These are phyloP conservation scores for Rapana venosa DNA, from an alignment of 2,888 invertebrate species.

Conservation along the genomic window DNA sequence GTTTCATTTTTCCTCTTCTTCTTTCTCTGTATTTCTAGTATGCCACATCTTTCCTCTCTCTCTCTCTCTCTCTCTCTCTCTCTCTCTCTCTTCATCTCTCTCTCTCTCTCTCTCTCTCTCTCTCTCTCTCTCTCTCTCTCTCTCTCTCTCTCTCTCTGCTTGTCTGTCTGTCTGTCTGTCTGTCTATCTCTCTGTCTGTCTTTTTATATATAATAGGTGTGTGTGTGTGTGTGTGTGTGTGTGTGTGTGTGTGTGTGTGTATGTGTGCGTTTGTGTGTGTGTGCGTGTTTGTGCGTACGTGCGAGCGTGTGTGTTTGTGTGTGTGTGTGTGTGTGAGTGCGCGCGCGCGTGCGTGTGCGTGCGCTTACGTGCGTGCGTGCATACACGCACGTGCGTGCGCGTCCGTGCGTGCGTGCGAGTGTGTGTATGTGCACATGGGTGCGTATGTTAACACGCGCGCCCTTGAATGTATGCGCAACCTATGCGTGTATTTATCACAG, in stretches of 20 bases:
- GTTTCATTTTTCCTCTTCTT: too few species aligned
- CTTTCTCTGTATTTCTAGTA: too few species aligned
- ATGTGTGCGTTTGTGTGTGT: not conserved
- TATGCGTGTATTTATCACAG: not conserved
- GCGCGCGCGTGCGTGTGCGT: not conserved
- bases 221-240: not conserved
- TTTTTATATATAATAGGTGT: not conserved
- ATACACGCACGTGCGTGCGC: not conserved
- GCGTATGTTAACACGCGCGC: not conserved
- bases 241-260: not conserved
- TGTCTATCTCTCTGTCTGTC: not conserved
- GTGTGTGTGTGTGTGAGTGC: not conserved
- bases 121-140: too few species aligned
- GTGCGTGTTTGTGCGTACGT: not conserved
- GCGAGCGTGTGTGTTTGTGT: not conserved
- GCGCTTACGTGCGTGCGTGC: not conserved
- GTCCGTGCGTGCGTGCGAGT: not conserved
- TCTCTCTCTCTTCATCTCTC: too few species aligned
- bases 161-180: not conserved
- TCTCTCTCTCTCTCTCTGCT: too few species aligned
- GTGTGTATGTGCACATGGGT: not conserved
- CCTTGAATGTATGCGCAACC: not conserved
- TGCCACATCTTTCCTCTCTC: too few species aligned
- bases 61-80: too few species aligned
- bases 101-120: too few species aligned